Evolutionary conservation across 2,888 invertebrate genomes (phyloP).

Genomic region (Liposcelis brunnea): DNA sequence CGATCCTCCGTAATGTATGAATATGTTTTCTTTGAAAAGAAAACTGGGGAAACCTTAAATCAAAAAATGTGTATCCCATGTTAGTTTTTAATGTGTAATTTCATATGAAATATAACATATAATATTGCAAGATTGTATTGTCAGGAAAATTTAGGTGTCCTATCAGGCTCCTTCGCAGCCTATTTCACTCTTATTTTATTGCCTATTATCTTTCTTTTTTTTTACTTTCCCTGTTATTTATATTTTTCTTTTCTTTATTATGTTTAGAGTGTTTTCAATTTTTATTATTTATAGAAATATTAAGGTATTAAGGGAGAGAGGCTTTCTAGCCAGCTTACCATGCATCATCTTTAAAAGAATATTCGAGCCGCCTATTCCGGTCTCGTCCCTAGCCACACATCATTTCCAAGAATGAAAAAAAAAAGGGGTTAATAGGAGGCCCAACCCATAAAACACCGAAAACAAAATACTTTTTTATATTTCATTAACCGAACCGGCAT

Average conservation of each 20-base stretch:
- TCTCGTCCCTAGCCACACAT: no score
- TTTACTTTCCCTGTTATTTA: conserved; percentile 3
- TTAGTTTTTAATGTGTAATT: conserved; percentile 9
- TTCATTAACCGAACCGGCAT: no score
- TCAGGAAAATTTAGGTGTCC: conserved; percentile 9
- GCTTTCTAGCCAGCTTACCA: no score
- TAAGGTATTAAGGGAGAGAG: no score
- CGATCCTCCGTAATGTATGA: background rate
- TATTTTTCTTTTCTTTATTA: conserved; percentile 9
- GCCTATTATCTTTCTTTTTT: conserved; percentile 6
- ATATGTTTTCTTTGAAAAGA: background rate
- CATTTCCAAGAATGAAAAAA: no score
- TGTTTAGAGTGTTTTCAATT: no score
- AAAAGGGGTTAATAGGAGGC: no score
- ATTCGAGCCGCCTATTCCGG: no score
- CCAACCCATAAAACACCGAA: no score
- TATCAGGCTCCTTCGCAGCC: conserved; percentile 3
- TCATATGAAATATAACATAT: conserved; percentile 1
- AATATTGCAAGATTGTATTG: conserved; percentile 6
- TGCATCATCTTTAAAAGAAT: no score
- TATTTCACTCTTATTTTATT: conserved; percentile 8
- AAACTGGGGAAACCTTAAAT: conserved; percentile 7
- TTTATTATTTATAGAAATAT: no score
- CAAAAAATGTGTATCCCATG: conserved; percentile 8
- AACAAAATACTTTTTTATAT: no score